phyloP scores from a whole-genome alignment of 2,888 invertebrate species.

The Caenorhabditis angaria region DNA sequence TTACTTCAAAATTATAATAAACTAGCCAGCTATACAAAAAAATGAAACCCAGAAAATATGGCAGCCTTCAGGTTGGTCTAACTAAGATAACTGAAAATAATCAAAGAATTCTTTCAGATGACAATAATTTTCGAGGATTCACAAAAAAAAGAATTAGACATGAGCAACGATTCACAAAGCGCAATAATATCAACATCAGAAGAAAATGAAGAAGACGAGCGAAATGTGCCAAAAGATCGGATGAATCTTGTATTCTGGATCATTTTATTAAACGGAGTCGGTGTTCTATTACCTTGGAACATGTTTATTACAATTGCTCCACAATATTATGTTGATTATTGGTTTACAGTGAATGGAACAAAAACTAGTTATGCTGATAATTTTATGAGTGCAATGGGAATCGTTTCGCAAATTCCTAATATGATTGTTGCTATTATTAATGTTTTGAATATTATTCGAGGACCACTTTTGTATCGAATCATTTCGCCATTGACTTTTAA shows the following conservation, averaged over 20 bases:
- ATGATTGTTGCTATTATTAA: constrained; percentile 81
- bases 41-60: too few relatives aligned
- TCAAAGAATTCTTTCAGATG: not conserved
- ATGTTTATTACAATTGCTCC: constrained; percentile 87
- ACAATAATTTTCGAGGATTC: not conserved
- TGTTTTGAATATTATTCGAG: constrained; percentile 75
- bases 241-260: constrained; percentile 82
- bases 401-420: constrained; percentile 92
- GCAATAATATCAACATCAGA: not conserved
- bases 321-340: constrained; percentile 83
- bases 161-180: not conserved
- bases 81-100: too few relatives aligned
- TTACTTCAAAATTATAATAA: too few relatives aligned
- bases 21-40: too few relatives aligned
- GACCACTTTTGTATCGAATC: constrained; percentile 86
- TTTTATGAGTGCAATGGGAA: constrained; percentile 86
- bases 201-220: constrained; percentile 7
- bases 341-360: constrained; percentile 76
- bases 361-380: constrained; percentile 78
- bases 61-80: not conserved
- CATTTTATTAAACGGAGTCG: constrained; percentile 90
- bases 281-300: constrained; percentile 95
- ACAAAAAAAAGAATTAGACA: not conserved
- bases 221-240: constrained; percentile 25
- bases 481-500: constrained; percentile 74